Evolutionary conservation across 2,797 vertebrate genomes (phyloP), one percentile per base, ranked within the genome.

Genomic region (Aulostomus chinensis): DNA sequence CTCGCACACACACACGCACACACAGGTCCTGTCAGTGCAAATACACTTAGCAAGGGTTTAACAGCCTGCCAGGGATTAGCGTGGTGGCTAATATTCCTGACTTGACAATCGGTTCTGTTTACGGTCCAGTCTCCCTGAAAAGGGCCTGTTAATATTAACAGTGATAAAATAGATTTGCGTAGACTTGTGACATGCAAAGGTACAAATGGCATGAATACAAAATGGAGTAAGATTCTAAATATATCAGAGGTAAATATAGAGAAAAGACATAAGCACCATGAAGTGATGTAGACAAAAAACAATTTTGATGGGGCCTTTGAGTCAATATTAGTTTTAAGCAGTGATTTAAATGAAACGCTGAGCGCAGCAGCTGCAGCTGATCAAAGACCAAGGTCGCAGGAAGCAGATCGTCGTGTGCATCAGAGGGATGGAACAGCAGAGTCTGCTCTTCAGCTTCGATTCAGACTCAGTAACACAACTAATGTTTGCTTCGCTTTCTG

Each of bases 31-130:
- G 8, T 41, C 39, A 35, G 51, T 52, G 40, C 38, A 64, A 70
- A 70, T 59, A 66, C 14, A 47, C 36, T 35, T 9, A 17, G 28
- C 36, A 32, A 41, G 35, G 47, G 34, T 32, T 42, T 32, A 45
- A 36, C 30, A 26, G 42, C 12, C 41, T 36, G 45, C 41, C 41
- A 57, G 22, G 32, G 37, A 11, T 43, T 16, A 39, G 22, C 11
- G 31, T 51, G n/a, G n/a, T n/a, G 13, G 15, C 32, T 48, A 29
- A 59, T 33, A 13, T 32, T 32, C 18, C 38, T 32, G 35, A 52
- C 36, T 51, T 20, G 17, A 67, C 33, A 36, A 10, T 41, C 25
- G n/a, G 54, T 54, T 29, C 16, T 47, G 32, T 49, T 43, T 26
- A 42, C 32, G 34, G 32, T 42, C 48, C 34, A 14, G 9, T 47